Percentiles rank a stretch among this genome's conserved stretches.
phyloP scores from a whole-genome alignment of 2,113 vertebrate species.

The Gulo gulo region DNA sequence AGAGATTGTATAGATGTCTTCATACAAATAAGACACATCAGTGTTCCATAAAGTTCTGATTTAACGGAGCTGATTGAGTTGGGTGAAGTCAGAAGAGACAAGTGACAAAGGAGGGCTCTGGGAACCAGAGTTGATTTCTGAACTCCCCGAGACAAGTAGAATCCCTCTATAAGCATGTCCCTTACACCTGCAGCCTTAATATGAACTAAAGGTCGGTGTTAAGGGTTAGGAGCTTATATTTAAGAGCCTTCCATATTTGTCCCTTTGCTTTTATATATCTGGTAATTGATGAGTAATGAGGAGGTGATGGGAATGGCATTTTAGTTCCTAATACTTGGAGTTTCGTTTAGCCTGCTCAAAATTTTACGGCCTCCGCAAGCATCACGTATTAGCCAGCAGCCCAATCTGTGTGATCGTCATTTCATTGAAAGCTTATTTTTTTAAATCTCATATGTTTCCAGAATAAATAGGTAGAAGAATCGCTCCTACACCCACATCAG shows the following conservation, averaged over 20 bases:
- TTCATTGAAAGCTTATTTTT: slow-evolving; percentile 38
- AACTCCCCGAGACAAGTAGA: background rate
- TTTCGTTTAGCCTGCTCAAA: background rate
- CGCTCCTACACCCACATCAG: background rate
- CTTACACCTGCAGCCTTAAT: background rate
- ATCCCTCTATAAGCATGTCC: fast-evolving
- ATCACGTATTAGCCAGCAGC: background rate
- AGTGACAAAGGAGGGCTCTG: background rate
- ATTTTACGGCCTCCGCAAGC: background rate
- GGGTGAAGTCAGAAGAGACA: background rate
- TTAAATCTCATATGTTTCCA: slow-evolving; percentile 46
- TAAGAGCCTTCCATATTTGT: background rate
- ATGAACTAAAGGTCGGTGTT: too few relatives aligned
- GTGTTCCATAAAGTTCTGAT: background rate
- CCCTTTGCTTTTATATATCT: background rate
- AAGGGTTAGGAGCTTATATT: background rate
- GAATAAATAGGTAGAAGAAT: slow-evolving; percentile 49
- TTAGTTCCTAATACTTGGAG: background rate
- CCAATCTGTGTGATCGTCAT: background rate
- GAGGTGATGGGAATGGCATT: background rate
- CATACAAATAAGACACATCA: background rate
- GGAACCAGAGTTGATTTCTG: background rate
- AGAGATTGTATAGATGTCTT: background rate
- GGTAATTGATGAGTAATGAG: background rate
- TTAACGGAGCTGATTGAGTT: background rate